Base-by-base conservation (phyloP, 2,888 invertebrate genomes). In the Limnephilus auricula region DNA sequence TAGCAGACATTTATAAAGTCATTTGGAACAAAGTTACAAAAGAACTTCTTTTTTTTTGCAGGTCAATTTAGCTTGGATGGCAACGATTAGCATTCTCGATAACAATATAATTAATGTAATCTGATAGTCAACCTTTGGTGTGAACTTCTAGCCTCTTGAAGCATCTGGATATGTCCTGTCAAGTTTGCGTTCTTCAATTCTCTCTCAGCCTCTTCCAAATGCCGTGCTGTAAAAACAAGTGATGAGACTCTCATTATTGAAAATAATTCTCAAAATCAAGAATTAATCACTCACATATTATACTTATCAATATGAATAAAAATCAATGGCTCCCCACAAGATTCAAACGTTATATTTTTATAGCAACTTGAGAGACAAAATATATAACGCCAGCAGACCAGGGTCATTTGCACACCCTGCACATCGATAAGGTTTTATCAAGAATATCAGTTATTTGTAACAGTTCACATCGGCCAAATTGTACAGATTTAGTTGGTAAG, bases 101-200 rank as follows among this genome's bases (percentile, higher is more conserved):
- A 50, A 50, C 1, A 65, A 65, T 65, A 25, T 65, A 65, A n/a
- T 65, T 18, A 50, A 18, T 50, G 0, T 80, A 80, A 13, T 80
- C 15, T n/a, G 31, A 13, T 80, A 82, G 9, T 80, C 31, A 82
- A 40, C 95, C 95, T 95, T 93, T 97, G 97, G 94, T 98, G 97
- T 78, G 96, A 95, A 92, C 96, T 96, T 93, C 97, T 96, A 32
- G 98, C 97, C 92, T 97, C 97, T 32, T 97, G 97, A 92, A 99
- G 95, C 18, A 96, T 96, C 92, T 97, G 97, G 92, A 98, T 97
- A 94, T 98, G 97, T 78, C 97, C 97, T 92, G 98, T 98, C 45
- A 99, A 95, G 94, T 98, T 97, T 0, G 98, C 97, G 5, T 96
- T 96, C 90, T 95, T 96, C 30, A 98, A 96, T 88, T 97, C 97